These are phyloP conservation scores for Centropus bengalensis DNA, from an alignment of 2,113 vertebrate genomes.

Conservation along the genomic window DNA sequence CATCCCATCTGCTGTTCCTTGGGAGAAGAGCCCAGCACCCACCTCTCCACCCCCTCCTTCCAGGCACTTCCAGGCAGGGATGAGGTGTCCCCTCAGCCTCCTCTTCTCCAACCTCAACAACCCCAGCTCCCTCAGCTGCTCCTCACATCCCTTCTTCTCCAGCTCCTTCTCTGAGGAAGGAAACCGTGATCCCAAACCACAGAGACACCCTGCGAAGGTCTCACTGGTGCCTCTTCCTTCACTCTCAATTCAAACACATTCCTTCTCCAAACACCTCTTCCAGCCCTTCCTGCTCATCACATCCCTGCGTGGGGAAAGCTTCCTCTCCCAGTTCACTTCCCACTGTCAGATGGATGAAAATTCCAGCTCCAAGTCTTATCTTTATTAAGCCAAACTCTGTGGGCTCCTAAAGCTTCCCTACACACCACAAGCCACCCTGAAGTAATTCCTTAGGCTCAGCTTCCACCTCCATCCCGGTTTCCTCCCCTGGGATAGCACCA, in stretches of 20 bases:
- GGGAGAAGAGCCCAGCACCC: too few species aligned
- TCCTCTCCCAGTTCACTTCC: neutral
- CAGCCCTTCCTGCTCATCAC: neutral
- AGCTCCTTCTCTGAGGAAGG: too few species aligned
- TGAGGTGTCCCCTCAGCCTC: too few species aligned
- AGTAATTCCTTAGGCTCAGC: neutral
- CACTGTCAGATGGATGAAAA: neutral
- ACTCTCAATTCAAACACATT: neutral
- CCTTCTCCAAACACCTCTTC: rapidly evolving
- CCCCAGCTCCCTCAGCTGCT: too few species aligned
- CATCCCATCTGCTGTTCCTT: too few species aligned
- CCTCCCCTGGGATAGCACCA: neutral
- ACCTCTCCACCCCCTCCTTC: too few species aligned
- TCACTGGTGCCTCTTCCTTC: neutral
- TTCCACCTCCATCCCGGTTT: neutral
- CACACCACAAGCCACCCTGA: rapidly evolving
- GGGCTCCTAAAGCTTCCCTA: neutral
- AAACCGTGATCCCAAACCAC: neutral
- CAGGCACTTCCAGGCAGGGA: too few species aligned
- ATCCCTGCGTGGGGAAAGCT: neutral
- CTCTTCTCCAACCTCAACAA: too few species aligned
- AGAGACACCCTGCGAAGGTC: neutral
- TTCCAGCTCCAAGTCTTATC: neutral
- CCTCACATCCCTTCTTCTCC: too few species aligned
- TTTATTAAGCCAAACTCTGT: neutral